A percentile compares a stretch with the other conserved stretches of the same genome.
These are phyloP conservation scores for Eurystomus gularis DNA, from an alignment of 2,113 vertebrate genomes.

Conservation along the genomic window DNA sequence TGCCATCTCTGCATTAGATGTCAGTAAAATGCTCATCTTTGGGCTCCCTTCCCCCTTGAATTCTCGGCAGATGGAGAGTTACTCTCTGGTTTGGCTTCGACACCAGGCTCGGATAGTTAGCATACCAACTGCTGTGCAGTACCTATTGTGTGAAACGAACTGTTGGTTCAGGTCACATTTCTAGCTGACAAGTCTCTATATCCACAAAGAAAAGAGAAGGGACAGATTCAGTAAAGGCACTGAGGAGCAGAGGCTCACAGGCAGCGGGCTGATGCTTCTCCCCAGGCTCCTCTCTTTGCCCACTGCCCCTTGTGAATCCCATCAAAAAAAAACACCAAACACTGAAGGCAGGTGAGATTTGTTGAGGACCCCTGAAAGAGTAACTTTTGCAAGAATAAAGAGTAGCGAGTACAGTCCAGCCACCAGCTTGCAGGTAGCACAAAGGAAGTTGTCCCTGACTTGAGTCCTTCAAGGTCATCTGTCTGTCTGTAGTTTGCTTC, in stretches of 20 bases:
- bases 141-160: not conserved
- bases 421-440: not conserved
- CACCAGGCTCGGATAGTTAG: not conserved
- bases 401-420: not conserved
- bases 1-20: not conserved
- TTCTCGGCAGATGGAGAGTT: not conserved
- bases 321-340: not conserved
- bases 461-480: not conserved
- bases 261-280: not conserved
- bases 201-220: not conserved
- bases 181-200: not conserved
- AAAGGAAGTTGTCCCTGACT: not conserved
- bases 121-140: not conserved
- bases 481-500: not conserved
- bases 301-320: not conserved
- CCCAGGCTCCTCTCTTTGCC: not conserved
- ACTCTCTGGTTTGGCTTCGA: rapidly evolving
- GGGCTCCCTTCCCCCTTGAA: not conserved
- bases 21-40: not conserved
- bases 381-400: not conserved
- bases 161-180: not conserved
- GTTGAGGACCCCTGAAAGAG: not conserved
- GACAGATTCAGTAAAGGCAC: not conserved
- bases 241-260: not conserved
- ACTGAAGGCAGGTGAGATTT: not conserved